Conservation (phyloP, 2,888 invertebrate species). For the Allacma fusca region DNA sequence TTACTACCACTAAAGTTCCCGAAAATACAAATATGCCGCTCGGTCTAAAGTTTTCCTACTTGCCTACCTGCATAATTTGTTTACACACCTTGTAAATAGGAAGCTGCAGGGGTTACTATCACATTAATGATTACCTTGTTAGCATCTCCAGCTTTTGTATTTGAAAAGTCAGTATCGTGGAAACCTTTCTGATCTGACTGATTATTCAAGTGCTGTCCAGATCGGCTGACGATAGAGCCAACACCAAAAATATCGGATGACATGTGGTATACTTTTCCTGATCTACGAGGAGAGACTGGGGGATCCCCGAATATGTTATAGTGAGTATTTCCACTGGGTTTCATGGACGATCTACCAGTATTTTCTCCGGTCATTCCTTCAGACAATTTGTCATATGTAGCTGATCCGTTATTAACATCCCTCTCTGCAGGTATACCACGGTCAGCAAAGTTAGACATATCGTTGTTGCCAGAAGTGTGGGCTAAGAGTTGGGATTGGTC, state of each 20-base stretch:
- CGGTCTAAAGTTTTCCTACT: no score
- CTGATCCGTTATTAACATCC: no score
- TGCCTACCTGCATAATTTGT: no score
- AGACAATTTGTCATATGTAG: no score
- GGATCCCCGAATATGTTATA: slow-evolving; percentile 34
- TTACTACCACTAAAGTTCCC: no score
- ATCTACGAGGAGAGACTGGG: not conserved
- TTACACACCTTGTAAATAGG: no score
- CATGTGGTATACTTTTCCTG: slow-evolving; percentile 41
- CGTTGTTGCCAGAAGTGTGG: no score
- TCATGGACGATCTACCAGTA: not conserved
- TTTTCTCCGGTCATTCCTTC: not conserved
- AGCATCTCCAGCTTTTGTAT: not conserved
- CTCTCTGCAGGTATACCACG: no score
- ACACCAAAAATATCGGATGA: slow-evolving; percentile 42
- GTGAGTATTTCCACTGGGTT: not conserved
- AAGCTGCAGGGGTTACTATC: no score
- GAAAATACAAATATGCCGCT: no score
- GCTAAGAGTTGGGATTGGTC: no score
- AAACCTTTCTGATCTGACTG: not conserved
- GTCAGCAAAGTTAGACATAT: no score
- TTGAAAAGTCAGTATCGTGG: not conserved
- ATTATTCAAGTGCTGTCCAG: slow-evolving; percentile 5
- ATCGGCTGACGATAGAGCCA: slow-evolving; percentile 34
- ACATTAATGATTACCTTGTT: not conserved